Percentiles rank a stretch among this genome's conserved stretches.
Conservation (phyloP, 2,113 vertebrate species). For the Dipodomys ordii region DNA sequence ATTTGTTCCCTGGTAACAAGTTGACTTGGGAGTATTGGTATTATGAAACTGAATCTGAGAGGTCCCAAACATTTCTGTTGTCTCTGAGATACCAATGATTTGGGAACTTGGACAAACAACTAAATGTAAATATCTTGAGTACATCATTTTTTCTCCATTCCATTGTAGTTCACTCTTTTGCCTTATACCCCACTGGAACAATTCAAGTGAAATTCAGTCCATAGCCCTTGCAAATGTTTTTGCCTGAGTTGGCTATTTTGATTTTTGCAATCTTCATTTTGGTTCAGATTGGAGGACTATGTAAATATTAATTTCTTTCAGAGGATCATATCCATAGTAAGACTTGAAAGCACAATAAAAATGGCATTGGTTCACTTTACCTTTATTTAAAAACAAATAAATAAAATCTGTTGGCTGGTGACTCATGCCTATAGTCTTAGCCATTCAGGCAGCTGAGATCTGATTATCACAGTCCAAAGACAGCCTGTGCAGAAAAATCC, state of each 20-base stretch:
- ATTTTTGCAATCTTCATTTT: conserved; percentile 45
- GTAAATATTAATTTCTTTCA: conserved; percentile 26
- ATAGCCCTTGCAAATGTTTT: conserved; percentile 11
- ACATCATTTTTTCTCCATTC: neutral
- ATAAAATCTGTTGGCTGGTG: too few species aligned
- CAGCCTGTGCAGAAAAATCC: too few species aligned
- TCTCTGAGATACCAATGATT: neutral
- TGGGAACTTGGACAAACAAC: conserved; percentile 31
- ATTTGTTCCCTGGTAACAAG: neutral
- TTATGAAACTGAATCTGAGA: neutral
- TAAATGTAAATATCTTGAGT: neutral
- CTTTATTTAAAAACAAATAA: neutral
- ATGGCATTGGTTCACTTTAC: neutral
- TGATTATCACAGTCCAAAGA: too few species aligned
- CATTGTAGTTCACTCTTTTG: conserved; percentile 14
- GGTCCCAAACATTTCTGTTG: neutral
- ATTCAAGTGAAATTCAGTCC: conserved; percentile 47
- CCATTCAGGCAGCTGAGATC: too few species aligned
- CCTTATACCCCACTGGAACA: neutral
- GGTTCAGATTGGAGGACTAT: conserved; percentile 37
- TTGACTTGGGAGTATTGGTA: neutral
- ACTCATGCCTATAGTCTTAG: too few species aligned
- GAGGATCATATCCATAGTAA: conserved; percentile 16
- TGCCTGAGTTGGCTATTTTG: neutral
- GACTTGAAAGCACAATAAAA: conserved; percentile 39